Evolutionary conservation across 1,140 invertebrate genomes (phyloP), one percentile per base, ranked within the genome.

Genomic region (Idris sp.): DNA sequence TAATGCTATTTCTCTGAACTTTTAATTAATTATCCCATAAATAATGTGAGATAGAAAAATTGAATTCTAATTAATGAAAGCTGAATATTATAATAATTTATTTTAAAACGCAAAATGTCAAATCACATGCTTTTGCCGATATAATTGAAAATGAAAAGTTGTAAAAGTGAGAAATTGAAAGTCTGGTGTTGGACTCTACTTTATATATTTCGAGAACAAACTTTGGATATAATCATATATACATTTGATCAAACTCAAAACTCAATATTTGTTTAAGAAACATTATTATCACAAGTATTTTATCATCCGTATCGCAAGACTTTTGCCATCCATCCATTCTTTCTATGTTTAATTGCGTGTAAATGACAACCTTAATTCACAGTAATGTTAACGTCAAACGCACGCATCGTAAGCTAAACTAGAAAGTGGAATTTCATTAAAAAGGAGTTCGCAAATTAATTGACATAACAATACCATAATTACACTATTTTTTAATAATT

Each of bases 331-430:
- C 46, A 59, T 51, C 65, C 31, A 15, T 54, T 18, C 33, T 38
- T 67, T 48, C 33, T 38, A 13, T 54, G 38, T 43, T 69, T 69
- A 69, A 69, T 69, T 69, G 44, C 46, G 36, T 69, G 65, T 69
- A 59, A 69, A 69, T 36, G 65, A 69, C 65, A 69, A 28, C 28
- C 9, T 28, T 28, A 51, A 59, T 58, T 16, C 25, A 28, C 16
- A 46, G 31, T 26, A 35, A 53, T 38, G 44, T 53, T 46, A 46
- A 67, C 51, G 62, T 56, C 62, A 38, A 30, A 30, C 30, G 31
- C 48, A 65, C 49, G 40, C 61, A 65, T 54, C 49, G 33, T 44
- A 65, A 65, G 61, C 46, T 41, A 43, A 46, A 18, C 31, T 43
- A 65, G 61, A 65, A 65, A 65, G 40, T 65, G 41, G 38, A 65